Evolutionary conservation across 2,113 vertebrate species (phyloP), one percentile per base, ranked within the genome.

Genomic region (Tor tambroides): DNA sequence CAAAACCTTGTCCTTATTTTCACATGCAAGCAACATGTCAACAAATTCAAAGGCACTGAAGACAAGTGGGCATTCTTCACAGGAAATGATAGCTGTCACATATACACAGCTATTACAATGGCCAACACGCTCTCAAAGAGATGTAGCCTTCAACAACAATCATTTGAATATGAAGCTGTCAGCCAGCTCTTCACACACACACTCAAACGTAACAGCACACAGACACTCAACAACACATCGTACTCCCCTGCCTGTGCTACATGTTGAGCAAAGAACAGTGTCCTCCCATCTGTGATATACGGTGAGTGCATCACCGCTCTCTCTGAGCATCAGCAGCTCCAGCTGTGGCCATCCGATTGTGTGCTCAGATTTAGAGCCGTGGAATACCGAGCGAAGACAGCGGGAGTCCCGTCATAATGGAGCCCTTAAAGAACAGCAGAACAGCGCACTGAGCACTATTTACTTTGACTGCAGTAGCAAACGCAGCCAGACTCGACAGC

Each of bases 351-450:
- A 43, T 32, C 26, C 26, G 43, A 69, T 32, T 51, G 43, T 21
- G 41, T 41, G 61, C 61, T 82, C 80, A 30, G 56, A 46, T 82
- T 69, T 21, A 51, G 5, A 51, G 74, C 28, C 8, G 63, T 71
- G 54, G 77, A 83, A 69, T 28, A 71, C 61, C 12, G 26, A 28
- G 26, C 41, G 8, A 23, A 72, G 28, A 30, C 65, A n/a, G 43
- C 46, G 6, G 81, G 81, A 54, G 65, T 51, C 46, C 43, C 19
- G 21, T 72, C 30, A 56, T 69, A 72, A 72, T 51, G 28, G 28
- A 75, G 72, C 77, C 28, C 9, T 56, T 79, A 30, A 63, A 56
- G 49, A 59, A 80, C 78, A 81, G 46, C 78, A 17, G 63, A 51
- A 59, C n/a, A 5, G n/a, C 61, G 15, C 15, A 15, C 46, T 54